Percentiles rank a stretch among this genome's conserved stretches.
Evolutionary conservation across 2,113 vertebrate species (phyloP).

Genomic region (Rafetus swinhoei): DNA sequence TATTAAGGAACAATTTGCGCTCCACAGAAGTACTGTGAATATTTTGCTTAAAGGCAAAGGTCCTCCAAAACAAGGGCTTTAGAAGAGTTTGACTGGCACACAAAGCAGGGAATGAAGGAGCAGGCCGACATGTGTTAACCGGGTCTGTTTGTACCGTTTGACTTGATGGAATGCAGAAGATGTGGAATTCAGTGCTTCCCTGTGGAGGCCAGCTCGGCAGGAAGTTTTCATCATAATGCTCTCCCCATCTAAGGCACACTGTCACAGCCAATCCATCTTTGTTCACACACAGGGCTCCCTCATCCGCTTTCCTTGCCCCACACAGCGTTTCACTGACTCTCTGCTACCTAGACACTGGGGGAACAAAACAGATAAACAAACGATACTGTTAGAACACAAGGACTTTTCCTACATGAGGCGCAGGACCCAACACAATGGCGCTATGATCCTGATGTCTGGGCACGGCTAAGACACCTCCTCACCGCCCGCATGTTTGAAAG

Average conservation of each 20-base stretch:
- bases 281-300: not conserved
- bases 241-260: constrained; percentile 77
- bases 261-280: constrained; percentile 76
- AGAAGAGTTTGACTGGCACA: accelerated
- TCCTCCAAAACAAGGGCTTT: accelerated
- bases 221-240: constrained; percentile 79
- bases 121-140: not conserved
- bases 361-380: accelerated
- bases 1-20: not conserved
- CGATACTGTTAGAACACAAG: accelerated
- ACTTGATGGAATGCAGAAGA: constrained; percentile 73
- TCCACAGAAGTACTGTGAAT: not conserved
- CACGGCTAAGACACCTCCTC: not conserved
- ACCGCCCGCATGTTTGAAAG: not conserved
- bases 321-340: constrained; percentile 17
- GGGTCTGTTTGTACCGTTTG: constrained; percentile 76
- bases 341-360: constrained; percentile 57
- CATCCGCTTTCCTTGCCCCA: constrained; percentile 16
- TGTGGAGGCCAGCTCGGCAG: constrained; percentile 84
- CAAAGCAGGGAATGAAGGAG: not conserved
- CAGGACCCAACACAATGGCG: not conserved
- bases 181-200: constrained; percentile 77
- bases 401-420: not conserved
- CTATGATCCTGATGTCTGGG: not conserved
- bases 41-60: not conserved